phyloP scores from a whole-genome alignment of 2,888 invertebrate species.

The Sinohyriopsis cumingii region DNA sequence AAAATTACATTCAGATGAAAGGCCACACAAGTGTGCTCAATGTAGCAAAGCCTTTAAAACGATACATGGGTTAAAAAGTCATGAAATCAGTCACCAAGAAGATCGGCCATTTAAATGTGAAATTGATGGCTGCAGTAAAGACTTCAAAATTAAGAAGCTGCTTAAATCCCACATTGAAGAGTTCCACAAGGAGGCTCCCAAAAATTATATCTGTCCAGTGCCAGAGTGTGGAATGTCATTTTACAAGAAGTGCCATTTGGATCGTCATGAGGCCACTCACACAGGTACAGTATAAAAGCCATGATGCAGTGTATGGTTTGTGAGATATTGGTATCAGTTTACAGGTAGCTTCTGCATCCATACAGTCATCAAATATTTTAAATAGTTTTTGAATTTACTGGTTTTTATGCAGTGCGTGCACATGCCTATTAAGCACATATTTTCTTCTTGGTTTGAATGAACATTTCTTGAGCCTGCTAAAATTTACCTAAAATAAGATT shows the following conservation, averaged over 20 bases:
- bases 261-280: conserved; percentile 68
- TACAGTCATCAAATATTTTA: too few relatives aligned
- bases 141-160: conserved; percentile 60
- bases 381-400: too few relatives aligned
- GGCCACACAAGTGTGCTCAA: conserved; percentile 58
- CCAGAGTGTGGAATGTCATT: conserved; percentile 66
- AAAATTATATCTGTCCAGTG: conserved; percentile 60
- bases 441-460: too few relatives aligned
- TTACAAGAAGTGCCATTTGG: conserved; percentile 68
- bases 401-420: too few relatives aligned
- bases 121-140: conserved; percentile 61
- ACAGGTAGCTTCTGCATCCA: too few relatives aligned
- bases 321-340: too few relatives aligned
- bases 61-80: conserved; percentile 56
- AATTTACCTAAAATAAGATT: too few relatives aligned
- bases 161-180: conserved; percentile 63
- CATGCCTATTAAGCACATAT: too few relatives aligned
- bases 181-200: conserved; percentile 60
- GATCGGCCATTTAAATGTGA: conserved; percentile 60
- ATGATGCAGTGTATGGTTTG: too few relatives aligned
- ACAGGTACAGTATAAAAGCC: conserved; percentile 52
- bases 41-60: conserved; percentile 67
- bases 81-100: conserved; percentile 59
- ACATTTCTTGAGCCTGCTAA: too few relatives aligned
- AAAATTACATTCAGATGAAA: conserved; percentile 58